These are phyloP conservation scores for Anarrhichthys ocellatus DNA, from an alignment of 2,113 vertebrate genomes.

Conservation along the genomic window DNA sequence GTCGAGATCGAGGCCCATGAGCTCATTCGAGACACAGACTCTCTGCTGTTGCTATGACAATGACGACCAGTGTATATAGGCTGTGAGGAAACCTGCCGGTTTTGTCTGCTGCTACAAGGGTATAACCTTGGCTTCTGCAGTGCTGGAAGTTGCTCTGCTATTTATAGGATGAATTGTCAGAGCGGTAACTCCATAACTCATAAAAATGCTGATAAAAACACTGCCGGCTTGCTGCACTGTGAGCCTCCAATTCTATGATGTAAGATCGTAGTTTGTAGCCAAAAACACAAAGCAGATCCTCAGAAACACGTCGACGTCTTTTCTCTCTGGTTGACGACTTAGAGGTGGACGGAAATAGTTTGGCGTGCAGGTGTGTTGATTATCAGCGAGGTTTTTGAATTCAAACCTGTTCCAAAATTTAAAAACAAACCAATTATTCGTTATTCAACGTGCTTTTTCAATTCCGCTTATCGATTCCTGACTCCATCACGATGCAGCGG, in stretches of 20 bases:
- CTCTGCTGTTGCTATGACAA: slow-evolving; percentile 55
- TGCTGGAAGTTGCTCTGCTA: slow-evolving; percentile 3
- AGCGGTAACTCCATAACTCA: slow-evolving; percentile 2
- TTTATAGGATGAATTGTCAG: slow-evolving; percentile 19
- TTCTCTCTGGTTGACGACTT: neutral
- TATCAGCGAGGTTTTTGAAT: neutral
- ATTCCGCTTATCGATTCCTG: neutral
- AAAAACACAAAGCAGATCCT: neutral
- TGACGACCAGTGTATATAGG: neutral
- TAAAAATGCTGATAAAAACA: neutral
- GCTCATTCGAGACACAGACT: slow-evolving; percentile 15
- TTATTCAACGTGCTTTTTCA: neutral
- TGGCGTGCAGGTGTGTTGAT: neutral
- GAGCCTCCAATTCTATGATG: neutral
- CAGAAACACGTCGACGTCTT: neutral
- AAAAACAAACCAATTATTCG: neutral
- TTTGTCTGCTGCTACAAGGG: slow-evolving; percentile 35
- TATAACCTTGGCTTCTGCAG: slow-evolving; percentile 37
- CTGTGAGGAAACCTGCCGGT: neutral
- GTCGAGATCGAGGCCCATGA: neutral
- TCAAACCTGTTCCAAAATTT: neutral
- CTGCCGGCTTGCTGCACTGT: neutral
- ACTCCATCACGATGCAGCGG: neutral
- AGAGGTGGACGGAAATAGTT: neutral
- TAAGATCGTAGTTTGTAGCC: neutral